Percentiles rank a stretch among this genome's conserved stretches.
Evolutionary conservation across 2,888 invertebrate genomes (phyloP).

Genomic region (Uloborus plumipes): DNA sequence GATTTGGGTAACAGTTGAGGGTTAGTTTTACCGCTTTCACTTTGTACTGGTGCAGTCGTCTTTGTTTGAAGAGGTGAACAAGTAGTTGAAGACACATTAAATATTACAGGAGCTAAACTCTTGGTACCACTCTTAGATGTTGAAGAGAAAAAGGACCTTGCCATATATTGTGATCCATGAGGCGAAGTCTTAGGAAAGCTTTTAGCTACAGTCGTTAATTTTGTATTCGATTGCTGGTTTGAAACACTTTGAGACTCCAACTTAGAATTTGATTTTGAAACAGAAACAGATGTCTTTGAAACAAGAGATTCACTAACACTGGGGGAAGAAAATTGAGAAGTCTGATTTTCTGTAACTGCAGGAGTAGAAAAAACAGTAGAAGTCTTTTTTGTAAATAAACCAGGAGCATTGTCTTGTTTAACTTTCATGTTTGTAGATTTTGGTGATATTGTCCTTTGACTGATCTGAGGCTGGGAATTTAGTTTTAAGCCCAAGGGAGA

Average conservation of each 20-base stretch:
- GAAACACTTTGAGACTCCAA: conserved; percentile 20
- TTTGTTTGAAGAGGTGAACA: conserved; percentile 32
- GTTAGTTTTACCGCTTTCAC: conserved; percentile 20
- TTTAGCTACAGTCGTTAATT: conserved; percentile 25
- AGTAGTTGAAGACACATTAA: conserved; percentile 37
- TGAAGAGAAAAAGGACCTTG: conserved; percentile 35
- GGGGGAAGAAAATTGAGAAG: conserved; percentile 11
- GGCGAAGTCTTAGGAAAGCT: conserved; percentile 38
- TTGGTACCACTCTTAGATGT: conserved; percentile 34
- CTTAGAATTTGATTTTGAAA: conserved; percentile 25
- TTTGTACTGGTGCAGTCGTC: conserved; percentile 20
- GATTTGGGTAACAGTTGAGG: conserved; percentile 37
- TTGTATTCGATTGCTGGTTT: conserved; percentile 25
- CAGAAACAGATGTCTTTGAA: conserved; percentile 1
- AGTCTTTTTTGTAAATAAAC: conserved; percentile 39
- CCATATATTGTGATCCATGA: conserved; percentile 22
- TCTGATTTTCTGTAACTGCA: conserved; percentile 2
- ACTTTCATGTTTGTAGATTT: conserved; percentile 30
- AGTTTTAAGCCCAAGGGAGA: conserved; percentile 41
- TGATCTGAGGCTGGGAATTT: conserved; percentile 32
- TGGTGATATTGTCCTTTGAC: conserved; percentile 31
- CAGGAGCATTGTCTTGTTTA: conserved; percentile 27
- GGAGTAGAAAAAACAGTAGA: conserved; percentile 23
- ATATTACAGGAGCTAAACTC: conserved; percentile 45
- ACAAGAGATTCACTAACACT: conserved; percentile 23